Conservation (phyloP, 2,113 vertebrate species). For the Bombycilla garrulus region DNA sequence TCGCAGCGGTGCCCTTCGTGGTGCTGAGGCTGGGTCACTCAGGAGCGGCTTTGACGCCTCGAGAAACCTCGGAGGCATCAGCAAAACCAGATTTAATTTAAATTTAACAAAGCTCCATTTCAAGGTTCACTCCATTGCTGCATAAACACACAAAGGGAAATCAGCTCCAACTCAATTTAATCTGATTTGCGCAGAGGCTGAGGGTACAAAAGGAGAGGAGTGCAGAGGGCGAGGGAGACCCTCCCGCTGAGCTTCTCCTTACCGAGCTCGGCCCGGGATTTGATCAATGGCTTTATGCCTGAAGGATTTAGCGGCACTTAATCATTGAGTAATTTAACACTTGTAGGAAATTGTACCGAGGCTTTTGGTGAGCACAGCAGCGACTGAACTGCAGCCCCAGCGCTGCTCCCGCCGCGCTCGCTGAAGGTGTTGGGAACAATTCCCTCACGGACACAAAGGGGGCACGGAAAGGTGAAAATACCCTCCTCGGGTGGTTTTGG, state of each 20-base stretch:
- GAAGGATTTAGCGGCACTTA: background rate
- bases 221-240: background rate
- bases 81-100: background rate
- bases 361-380: background rate
- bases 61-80: background rate
- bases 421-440: background rate
- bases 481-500: background rate
- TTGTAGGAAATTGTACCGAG: background rate
- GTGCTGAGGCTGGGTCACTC: background rate
- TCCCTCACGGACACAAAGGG: background rate
- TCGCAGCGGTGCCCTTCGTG: rapidly evolving
- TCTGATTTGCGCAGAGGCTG: background rate
- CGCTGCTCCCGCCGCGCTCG: background rate
- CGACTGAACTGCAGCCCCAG: background rate
- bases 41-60: background rate
- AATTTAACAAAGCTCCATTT: background rate
- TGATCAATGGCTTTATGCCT: background rate
- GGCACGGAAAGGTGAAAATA: background rate
- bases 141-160: background rate
- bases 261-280: background rate
- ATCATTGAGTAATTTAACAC: background rate
- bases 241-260: background rate
- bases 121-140: background rate
- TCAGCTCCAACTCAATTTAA: background rate
- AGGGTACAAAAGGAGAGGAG: background rate